A percentile compares a stretch with the other conserved stretches of the same genome.
Evolutionary conservation across 1,140 invertebrate species (phyloP).

Genomic region (Drosophila triauraria): DNA sequence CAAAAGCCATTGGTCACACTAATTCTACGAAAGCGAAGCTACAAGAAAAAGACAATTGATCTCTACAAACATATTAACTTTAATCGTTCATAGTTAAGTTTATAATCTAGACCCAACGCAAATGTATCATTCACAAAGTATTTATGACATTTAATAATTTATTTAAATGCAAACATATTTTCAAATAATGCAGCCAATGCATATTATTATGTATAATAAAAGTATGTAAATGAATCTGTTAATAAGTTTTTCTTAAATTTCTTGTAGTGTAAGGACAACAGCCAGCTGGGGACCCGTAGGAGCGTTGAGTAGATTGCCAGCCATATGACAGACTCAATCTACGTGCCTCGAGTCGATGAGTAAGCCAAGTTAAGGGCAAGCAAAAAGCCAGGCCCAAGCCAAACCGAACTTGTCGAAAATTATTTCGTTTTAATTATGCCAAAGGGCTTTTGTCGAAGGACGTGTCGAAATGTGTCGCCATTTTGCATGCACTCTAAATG

Average conservation of each 20-base stretch:
- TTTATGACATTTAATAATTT: not conserved
- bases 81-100: too few relatives aligned
- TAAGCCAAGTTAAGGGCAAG: constrained; percentile 26
- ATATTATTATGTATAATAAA: too few relatives aligned
- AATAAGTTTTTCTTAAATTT: too few relatives aligned
- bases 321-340: constrained; percentile 54
- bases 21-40: too few relatives aligned
- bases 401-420: constrained; percentile 79
- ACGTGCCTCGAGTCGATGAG: constrained; percentile 50
- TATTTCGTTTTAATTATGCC: constrained; percentile 81
- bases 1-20: too few relatives aligned
- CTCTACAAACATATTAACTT: too few relatives aligned
- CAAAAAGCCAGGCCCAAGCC: constrained; percentile 29
- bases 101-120: too few relatives aligned
- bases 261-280: constrained; percentile 4
- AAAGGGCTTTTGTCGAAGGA: constrained; percentile 65
- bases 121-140: not conserved
- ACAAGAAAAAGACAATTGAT: too few relatives aligned
- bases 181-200: too few relatives aligned
- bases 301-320: constrained; percentile 32
- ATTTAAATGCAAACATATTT: too few relatives aligned
- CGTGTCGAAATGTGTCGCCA: constrained; percentile 75
- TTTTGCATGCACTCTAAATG: constrained; percentile 70
- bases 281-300: constrained; percentile 43
- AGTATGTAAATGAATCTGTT: too few relatives aligned